Percentiles rank a stretch among this genome's conserved stretches.
phyloP scores from a whole-genome alignment of 2,888 invertebrate genomes.

The Drosophila infuscata region DNA sequence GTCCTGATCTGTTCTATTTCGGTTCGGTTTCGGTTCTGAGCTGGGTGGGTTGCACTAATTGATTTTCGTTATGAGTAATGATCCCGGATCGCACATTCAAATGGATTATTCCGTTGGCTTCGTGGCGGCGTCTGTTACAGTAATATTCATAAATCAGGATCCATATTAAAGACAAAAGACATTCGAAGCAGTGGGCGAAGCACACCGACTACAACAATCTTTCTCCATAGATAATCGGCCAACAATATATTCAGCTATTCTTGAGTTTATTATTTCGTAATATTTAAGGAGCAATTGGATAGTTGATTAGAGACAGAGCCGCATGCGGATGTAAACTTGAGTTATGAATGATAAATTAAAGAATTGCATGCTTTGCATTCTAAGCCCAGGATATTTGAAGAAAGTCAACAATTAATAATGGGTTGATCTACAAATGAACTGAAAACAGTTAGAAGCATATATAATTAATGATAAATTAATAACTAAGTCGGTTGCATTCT shows the following conservation, averaged over 20 bases:
- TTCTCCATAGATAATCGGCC: constrained; percentile 1
- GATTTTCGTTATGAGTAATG: constrained; percentile 78
- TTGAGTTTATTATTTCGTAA: neutral
- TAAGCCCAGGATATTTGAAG: neutral
- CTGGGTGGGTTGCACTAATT: constrained; percentile 77
- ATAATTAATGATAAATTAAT: neutral
- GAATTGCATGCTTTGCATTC: constrained; percentile 6
- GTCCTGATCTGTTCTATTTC: constrained; percentile 45
- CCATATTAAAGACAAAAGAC: constrained; percentile 63
- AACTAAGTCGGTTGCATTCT: neutral
- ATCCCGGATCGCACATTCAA: constrained; percentile 67
- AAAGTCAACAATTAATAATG: neutral
- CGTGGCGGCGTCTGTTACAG: constrained; percentile 63
- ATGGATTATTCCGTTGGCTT: constrained; percentile 47
- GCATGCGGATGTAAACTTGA: constrained; percentile 23
- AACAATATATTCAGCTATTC: constrained; percentile 7
- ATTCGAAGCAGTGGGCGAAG: constrained; percentile 61
- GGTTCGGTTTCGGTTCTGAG: neutral
- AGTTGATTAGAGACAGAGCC: constrained; percentile 20
- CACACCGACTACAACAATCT: constrained; percentile 5
- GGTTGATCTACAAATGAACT: neutral
- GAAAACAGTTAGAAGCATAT: neutral
- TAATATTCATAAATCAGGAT: constrained; percentile 75
- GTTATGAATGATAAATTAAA: constrained; percentile 4
- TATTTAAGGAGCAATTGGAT: constrained; percentile 24